phyloP scores from a whole-genome alignment of 2,888 invertebrate species.

The Phanerotoma sp. region DNA sequence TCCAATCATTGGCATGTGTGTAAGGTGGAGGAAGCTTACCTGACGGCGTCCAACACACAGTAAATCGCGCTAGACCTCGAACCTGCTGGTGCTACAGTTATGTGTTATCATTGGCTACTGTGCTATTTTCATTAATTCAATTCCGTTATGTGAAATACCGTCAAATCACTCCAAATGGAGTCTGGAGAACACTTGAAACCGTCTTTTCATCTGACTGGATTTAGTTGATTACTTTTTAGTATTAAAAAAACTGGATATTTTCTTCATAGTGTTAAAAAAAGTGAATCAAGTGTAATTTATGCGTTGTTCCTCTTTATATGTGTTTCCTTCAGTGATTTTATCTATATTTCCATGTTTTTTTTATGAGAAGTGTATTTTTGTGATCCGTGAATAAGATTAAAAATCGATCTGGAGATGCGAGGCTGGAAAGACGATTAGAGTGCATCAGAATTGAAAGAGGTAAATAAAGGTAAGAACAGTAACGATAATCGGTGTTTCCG shows the following conservation, averaged over 20 bases:
- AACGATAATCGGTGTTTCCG: not conserved
- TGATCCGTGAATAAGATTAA: not conserved
- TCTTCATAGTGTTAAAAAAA: too few relatives aligned
- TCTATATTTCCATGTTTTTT: too few relatives aligned
- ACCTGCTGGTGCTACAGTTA: constrained; percentile 31
- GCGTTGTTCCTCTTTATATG: not conserved
- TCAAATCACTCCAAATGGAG: not conserved
- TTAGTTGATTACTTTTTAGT: too few relatives aligned
- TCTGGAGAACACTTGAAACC: not conserved
- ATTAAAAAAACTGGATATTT: not conserved
- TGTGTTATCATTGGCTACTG: constrained; percentile 13
- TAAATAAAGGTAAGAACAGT: too few relatives aligned
- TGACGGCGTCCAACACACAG: constrained; percentile 57
- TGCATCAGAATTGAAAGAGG: not conserved
- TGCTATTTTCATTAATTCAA: not conserved
- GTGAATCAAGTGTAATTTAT: too few relatives aligned
- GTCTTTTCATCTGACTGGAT: too few relatives aligned
- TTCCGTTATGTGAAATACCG: not conserved
- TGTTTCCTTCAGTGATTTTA: too few relatives aligned
- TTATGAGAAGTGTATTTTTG: not conserved
- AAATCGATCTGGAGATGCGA: constrained; percentile 17
- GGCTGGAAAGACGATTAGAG: constrained; percentile 8
- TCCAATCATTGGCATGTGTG: constrained; percentile 36
- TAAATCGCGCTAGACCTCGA: constrained; percentile 47
- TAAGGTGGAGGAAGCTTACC: constrained; percentile 53